phyloP scores from a whole-genome alignment of 1,140 invertebrate genomes.

The Tetramorium alpestre region DNA sequence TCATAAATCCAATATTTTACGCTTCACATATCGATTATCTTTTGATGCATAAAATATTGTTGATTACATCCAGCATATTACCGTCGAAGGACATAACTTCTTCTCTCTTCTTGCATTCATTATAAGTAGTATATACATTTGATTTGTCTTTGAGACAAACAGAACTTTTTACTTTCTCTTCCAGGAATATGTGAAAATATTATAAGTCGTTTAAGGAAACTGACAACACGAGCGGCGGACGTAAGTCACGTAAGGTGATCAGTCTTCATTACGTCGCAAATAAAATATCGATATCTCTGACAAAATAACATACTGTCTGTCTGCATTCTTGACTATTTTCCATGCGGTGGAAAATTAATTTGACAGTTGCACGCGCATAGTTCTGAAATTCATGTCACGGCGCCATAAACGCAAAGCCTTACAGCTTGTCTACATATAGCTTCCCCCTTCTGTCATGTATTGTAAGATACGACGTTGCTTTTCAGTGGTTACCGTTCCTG shows the following conservation, averaged over 20 bases:
- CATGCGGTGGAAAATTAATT: constrained; percentile 33
- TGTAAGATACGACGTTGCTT: constrained; percentile 40
- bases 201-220: neutral
- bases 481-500: constrained; percentile 32
- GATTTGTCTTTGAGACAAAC: neutral
- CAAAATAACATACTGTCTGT: neutral
- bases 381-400: constrained; percentile 43
- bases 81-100: neutral
- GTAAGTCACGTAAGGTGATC: constrained; percentile 10
- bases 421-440: constrained; percentile 10
- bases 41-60: constrained; percentile 13
- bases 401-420: constrained; percentile 39
- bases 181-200: neutral
- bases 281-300: neutral
- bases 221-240: constrained; percentile 6
- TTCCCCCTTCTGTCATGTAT: constrained; percentile 15
- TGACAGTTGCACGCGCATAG: constrained; percentile 36
- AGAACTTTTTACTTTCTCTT: constrained; percentile 15
- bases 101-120: constrained; percentile 5
- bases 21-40: neutral
- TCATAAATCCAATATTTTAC: neutral
- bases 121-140: neutral
- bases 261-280: constrained; percentile 2
- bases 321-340: constrained; percentile 26
- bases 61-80: neutral